phyloP scores from a whole-genome alignment of 2,888 invertebrate species.

The Microctonus aethiopoides region DNA sequence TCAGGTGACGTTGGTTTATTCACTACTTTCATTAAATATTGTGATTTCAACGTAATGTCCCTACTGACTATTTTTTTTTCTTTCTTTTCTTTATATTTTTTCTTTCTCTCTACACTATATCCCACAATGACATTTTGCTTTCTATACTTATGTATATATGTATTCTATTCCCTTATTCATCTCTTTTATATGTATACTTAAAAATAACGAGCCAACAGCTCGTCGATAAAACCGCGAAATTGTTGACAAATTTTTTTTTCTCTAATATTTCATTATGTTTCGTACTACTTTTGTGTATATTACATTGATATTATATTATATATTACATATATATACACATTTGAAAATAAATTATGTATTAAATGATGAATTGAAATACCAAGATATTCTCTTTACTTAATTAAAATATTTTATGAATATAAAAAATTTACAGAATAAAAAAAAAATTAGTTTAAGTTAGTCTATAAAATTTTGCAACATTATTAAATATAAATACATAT shows the following conservation, averaged over 20 bases:
- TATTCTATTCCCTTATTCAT: slow-evolving; percentile 5
- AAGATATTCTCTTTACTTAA: too few relatives aligned
- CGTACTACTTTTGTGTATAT: neutral
- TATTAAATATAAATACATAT: too few relatives aligned
- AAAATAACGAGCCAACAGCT: neutral
- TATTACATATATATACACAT: too few relatives aligned
- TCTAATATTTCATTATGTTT: neutral
- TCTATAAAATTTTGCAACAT: too few relatives aligned
- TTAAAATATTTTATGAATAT: too few relatives aligned
- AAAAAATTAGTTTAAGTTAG: too few relatives aligned
- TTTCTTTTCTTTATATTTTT: too few relatives aligned
- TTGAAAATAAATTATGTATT: too few relatives aligned
- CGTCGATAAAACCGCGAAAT: slow-evolving; percentile 1
- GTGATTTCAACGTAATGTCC: slow-evolving; percentile 64
- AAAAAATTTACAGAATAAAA: too few relatives aligned
- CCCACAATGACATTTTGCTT: slow-evolving; percentile 11
- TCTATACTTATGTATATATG: slow-evolving; percentile 24
- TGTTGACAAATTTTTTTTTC: neutral
- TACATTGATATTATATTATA: neutral
- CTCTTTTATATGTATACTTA: neutral
- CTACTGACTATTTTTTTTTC: slow-evolving; percentile 48
- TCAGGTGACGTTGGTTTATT: slow-evolving; percentile 52
- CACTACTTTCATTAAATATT: slow-evolving; percentile 66
- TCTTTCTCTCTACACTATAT: slow-evolving; percentile 25
- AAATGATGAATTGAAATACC: too few relatives aligned